Evolutionary conservation across 2,113 vertebrate genomes (phyloP).

Genomic region (Octodon degus): DNA sequence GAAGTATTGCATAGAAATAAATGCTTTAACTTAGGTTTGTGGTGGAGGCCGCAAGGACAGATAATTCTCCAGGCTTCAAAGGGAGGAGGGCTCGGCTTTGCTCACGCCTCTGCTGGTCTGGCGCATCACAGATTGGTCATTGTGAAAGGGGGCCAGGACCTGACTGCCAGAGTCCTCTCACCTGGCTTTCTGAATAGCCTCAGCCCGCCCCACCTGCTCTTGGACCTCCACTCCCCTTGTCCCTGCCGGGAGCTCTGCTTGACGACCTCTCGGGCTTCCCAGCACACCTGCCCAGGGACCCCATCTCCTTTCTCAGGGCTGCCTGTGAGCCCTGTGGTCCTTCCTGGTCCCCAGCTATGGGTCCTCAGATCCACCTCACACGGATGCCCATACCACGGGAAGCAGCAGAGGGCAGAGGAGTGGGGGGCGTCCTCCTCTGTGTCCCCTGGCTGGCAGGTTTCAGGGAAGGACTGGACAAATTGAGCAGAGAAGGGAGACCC

Average conservation of each 20-base stretch:
- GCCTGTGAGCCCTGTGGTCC: background rate
- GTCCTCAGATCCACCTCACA: background rate
- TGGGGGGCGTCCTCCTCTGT: background rate
- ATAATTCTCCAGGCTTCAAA: background rate
- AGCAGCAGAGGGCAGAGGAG: background rate
- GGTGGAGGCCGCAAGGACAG: background rate
- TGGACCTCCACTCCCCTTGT: background rate
- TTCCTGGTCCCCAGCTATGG: background rate
- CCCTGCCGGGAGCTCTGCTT: background rate
- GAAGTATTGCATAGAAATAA: background rate
- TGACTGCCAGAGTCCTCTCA: background rate
- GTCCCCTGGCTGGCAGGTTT: background rate
- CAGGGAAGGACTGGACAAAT: background rate
- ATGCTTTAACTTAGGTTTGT: background rate
- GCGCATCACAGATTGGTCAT: background rate
- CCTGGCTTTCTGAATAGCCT: constrained; percentile 20
- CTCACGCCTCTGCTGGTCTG: background rate
- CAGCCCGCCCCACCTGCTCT: background rate
- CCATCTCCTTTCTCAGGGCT: background rate
- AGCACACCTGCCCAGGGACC: background rate
- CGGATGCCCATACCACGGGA: background rate
- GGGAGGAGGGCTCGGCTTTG: background rate
- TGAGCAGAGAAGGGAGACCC: background rate
- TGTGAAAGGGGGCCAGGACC: background rate
- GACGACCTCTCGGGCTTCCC: background rate